Evolutionary conservation across 2,797 vertebrate genomes (phyloP).

Genomic region (Poecilia wingei): DNA sequence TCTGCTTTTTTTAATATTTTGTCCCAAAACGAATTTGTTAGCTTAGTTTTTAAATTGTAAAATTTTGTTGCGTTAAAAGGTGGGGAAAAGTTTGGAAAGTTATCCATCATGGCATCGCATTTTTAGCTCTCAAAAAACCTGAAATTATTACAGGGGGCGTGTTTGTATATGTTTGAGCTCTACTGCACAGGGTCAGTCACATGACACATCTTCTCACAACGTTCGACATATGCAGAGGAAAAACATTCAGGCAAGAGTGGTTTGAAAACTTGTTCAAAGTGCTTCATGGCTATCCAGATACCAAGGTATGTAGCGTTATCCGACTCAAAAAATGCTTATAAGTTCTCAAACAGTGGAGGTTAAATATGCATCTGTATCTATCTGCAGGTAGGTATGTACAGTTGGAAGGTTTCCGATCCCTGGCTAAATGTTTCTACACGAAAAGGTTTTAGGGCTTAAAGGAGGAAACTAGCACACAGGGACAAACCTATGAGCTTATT

Average conservation of each 20-base stretch:
- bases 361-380: conserved; percentile 41
- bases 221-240: conserved; percentile 49
- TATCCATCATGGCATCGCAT: not conserved
- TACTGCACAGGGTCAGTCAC: conserved; percentile 31
- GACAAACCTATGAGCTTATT: conserved; percentile 23
- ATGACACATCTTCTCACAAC: conserved; percentile 59
- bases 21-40: not conserved
- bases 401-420: conserved; percentile 41
- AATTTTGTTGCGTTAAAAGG: not conserved
- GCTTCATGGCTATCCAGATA: conserved; percentile 68
- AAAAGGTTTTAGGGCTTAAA: not conserved
- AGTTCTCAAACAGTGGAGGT: conserved; percentile 23
- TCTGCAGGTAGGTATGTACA: conserved; percentile 40
- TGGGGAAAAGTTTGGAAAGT: not conserved
- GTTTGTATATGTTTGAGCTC: not conserved
- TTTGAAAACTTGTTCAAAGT: conserved; percentile 74
- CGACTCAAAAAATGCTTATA: conserved; percentile 37
- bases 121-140: not conserved
- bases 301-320: conserved; percentile 45
- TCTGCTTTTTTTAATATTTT: not conserved
- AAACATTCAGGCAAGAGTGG: conserved; percentile 76
- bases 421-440: conserved; percentile 31
- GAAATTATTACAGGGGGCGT: not conserved
- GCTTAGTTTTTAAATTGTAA: not conserved
- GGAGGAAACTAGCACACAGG: conserved; percentile 23